phyloP scores from a whole-genome alignment of 2,888 invertebrate species.

The Linnaemya tessellans region DNA sequence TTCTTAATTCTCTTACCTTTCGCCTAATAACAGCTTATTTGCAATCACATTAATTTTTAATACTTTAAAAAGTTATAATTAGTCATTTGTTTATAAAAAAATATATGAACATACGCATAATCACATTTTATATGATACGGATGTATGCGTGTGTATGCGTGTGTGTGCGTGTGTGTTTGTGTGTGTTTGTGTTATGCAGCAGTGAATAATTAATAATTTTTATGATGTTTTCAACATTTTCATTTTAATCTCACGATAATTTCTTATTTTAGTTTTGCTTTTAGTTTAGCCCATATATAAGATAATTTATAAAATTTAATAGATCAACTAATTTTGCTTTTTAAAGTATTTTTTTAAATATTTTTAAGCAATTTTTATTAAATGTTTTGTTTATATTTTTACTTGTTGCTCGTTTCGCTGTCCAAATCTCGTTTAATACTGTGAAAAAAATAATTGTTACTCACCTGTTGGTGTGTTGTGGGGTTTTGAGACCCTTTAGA shows the following conservation, averaged over 20 bases:
- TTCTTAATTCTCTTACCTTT: constrained; percentile 11
- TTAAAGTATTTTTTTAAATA: background rate
- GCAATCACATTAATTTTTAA: background rate
- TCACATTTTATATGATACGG: background rate
- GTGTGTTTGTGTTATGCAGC: background rate
- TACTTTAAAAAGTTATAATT: constrained; percentile 9
- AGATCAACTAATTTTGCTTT: background rate
- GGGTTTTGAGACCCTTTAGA: constrained; percentile 31
- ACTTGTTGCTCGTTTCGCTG: constrained; percentile 49
- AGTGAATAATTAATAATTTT: background rate
- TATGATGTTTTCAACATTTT: background rate
- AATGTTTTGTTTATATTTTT: constrained; percentile 2
- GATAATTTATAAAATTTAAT: background rate
- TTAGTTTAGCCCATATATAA: background rate
- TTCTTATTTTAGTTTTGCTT: background rate
- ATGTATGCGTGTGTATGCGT: too few species aligned
- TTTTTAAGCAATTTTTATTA: background rate
- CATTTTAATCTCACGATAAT: background rate
- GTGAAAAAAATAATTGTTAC: constrained; percentile 47
- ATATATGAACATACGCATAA: background rate
- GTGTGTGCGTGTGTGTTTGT: too few species aligned
- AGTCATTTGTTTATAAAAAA: constrained; percentile 17
- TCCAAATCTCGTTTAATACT: constrained; percentile 70
- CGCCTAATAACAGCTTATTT: constrained; percentile 13
- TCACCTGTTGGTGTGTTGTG: constrained; percentile 65